These are phyloP conservation scores for Allobates femoralis DNA, from an alignment of 2,797 vertebrate genomes.

Conservation along the genomic window DNA sequence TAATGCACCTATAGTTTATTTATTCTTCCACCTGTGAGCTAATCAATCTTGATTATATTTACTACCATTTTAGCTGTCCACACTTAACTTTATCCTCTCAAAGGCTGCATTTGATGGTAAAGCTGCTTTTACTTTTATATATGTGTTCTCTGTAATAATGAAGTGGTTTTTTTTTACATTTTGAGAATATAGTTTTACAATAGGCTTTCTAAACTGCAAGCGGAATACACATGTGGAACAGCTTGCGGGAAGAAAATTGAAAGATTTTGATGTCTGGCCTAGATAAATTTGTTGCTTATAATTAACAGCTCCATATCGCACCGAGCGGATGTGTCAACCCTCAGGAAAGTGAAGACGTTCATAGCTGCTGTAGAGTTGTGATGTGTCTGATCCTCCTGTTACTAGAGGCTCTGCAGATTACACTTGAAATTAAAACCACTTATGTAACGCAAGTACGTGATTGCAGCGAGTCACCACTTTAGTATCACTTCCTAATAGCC, in stretches of 20 bases:
- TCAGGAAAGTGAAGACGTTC: neutral
- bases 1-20: too few relatives aligned
- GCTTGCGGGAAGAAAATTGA: neutral
- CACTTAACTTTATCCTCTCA: too few relatives aligned
- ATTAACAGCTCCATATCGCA: neutral
- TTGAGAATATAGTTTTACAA: neutral
- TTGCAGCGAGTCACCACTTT: too few relatives aligned
- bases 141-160: neutral
- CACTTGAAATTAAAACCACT: too few relatives aligned
- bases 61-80: too few relatives aligned
- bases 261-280: conserved; percentile 2
- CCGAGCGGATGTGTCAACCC: neutral
- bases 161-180: neutral
- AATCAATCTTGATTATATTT: too few relatives aligned
- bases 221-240: neutral
- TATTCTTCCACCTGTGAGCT: too few relatives aligned
- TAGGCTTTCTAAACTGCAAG: neutral
- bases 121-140: neutral
- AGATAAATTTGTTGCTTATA: neutral
- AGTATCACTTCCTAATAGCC: too few relatives aligned
- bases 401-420: neutral
- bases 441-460: too few relatives aligned
- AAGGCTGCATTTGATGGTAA: too few relatives aligned
- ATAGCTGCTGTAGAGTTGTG: neutral
- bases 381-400: neutral